phyloP scores from a whole-genome alignment of 2,888 invertebrate species.

The Hartigia nigra region DNA sequence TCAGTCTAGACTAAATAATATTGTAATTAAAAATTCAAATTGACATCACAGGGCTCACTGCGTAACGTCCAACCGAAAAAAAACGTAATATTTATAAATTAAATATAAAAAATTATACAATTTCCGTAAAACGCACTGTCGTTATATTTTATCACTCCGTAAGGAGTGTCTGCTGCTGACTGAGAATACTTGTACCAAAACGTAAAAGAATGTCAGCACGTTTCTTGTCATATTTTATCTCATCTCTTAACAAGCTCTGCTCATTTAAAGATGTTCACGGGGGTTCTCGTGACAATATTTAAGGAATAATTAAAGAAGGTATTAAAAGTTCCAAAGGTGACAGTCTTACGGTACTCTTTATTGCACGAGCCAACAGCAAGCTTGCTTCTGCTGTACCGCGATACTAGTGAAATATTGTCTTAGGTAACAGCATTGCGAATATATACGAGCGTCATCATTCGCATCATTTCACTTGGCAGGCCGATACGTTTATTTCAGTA shows the following conservation, averaged over 20 bases:
- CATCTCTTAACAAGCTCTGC: neutral
- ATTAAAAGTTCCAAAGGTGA: neutral
- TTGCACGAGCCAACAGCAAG: neutral
- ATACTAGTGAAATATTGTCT: neutral
- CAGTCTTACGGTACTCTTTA: neutral
- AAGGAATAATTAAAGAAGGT: neutral
- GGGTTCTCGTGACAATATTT: neutral
- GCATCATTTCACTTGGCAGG: neutral
- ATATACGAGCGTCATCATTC: neutral
- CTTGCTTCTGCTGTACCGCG: neutral
- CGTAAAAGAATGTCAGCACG: neutral
- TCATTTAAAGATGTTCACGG: neutral
- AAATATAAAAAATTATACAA: neutral
- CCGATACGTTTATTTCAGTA: neutral
- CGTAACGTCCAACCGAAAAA: neutral
- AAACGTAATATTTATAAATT: neutral
- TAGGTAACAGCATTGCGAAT: neutral
- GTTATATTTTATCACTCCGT: neutral
- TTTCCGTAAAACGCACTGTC: neutral
- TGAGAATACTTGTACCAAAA: neutral
- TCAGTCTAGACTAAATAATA: neutral
- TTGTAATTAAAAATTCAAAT: neutral
- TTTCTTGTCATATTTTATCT: neutral
- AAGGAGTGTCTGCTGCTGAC: neutral
- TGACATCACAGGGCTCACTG: neutral